Conservation (phyloP, 2,113 vertebrate genomes). For the Saccopteryx bilineata region DNA sequence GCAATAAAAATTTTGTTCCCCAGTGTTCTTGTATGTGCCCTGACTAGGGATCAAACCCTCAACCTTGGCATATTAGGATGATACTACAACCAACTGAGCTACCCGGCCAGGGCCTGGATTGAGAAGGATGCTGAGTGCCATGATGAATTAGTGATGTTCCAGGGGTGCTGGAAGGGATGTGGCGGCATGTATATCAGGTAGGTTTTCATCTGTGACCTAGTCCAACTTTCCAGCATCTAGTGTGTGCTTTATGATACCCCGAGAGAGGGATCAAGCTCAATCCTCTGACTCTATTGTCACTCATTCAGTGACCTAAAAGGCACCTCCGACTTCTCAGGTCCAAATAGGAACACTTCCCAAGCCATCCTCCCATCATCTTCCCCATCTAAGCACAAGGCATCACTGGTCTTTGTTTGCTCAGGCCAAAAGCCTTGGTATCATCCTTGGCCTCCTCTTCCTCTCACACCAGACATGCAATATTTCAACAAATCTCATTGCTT, state of each 20-base stretch:
- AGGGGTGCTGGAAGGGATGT: neutral
- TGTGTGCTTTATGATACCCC: neutral
- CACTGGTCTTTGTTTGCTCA: neutral
- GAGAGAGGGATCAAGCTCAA: neutral
- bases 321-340: neutral
- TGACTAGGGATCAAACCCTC: too few species aligned
- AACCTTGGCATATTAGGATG: too few species aligned
- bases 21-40: too few species aligned
- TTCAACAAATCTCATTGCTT: neutral
- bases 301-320: neutral
- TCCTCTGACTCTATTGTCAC: neutral
- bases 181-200: fast-evolving
- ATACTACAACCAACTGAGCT: too few species aligned
- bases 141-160: neutral
- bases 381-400: neutral
- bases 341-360: neutral
- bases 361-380: neutral
- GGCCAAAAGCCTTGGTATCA: neutral
- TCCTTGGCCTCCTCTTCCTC: neutral
- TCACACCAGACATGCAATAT: neutral
- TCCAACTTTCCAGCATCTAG: neutral
- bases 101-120: too few species aligned
- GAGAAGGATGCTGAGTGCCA: neutral
- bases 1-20: too few species aligned
- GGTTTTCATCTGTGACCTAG: neutral